phyloP scores from a whole-genome alignment of 2,888 invertebrate species.

The Trichopoda pennipes region DNA sequence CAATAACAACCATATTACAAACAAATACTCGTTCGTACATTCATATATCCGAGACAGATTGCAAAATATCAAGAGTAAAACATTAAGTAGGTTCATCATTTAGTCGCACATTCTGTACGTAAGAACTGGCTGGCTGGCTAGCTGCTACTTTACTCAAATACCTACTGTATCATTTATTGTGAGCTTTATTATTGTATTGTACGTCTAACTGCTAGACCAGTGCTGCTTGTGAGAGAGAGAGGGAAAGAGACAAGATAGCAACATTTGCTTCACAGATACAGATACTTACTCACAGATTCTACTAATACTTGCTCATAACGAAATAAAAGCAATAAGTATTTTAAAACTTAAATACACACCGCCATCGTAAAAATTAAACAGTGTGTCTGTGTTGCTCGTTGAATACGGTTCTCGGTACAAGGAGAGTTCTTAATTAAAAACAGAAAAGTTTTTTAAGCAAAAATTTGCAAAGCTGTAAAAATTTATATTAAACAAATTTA shows the following conservation, averaged over 20 bases:
- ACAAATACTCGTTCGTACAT: slow-evolving; percentile 22
- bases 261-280: slow-evolving; percentile 46
- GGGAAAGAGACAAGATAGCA: slow-evolving; percentile 57
- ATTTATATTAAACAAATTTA: slow-evolving; percentile 71
- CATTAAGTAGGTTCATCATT: slow-evolving; percentile 42
- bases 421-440: slow-evolving; percentile 12
- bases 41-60: slow-evolving; percentile 55
- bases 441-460: slow-evolving; percentile 1
- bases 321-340: slow-evolving; percentile 65
- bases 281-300: slow-evolving; percentile 33
- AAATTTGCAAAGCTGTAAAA: slow-evolving; percentile 66
- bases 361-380: slow-evolving; percentile 74
- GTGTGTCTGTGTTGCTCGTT: slow-evolving; percentile 78
- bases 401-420: slow-evolving; percentile 74
- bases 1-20: slow-evolving; percentile 49
- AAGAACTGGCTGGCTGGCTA: slow-evolving; percentile 10
- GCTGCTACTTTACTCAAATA: slow-evolving; percentile 43
- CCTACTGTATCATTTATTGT: slow-evolving; percentile 56
- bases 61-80: slow-evolving; percentile 62
- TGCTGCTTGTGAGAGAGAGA: slow-evolving; percentile 38
- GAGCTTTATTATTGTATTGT: slow-evolving; percentile 56
- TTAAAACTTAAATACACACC: slow-evolving; percentile 76
- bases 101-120: slow-evolving; percentile 37
- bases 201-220: slow-evolving; percentile 54
- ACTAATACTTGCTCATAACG: slow-evolving; percentile 18